A percentile compares a stretch with the other conserved stretches of the same genome.
Evolutionary conservation across 2,888 invertebrate genomes (phyloP).

Genomic region (Tenthredo livida): DNA sequence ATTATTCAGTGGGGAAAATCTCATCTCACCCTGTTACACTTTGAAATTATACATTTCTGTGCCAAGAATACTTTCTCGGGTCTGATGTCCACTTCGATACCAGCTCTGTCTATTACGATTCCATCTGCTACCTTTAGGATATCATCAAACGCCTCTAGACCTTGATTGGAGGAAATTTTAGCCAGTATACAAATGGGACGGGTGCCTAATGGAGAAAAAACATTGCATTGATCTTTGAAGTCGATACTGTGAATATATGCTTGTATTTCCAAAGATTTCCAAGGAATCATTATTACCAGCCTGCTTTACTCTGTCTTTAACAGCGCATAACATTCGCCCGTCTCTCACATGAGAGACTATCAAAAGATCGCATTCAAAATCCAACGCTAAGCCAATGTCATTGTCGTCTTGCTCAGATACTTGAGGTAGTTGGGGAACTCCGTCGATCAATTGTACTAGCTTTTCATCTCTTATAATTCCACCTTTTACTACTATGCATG

Average conservation of each 20-base stretch:
- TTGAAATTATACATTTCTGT: constrained; percentile 80
- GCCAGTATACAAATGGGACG: constrained; percentile 62
- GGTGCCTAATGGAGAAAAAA: constrained; percentile 52
- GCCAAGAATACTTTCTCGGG: constrained; percentile 80
- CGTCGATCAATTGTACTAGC: constrained; percentile 80
- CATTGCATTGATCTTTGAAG: neutral
- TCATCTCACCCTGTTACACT: constrained; percentile 68
- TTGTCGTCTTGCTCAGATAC: constrained; percentile 78
- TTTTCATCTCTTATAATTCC: constrained; percentile 80
- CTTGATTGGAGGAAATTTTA: constrained; percentile 65
- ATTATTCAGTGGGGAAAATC: no score
- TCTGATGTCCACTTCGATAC: constrained; percentile 79
- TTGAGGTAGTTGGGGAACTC: constrained; percentile 77
- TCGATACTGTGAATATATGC: neutral
- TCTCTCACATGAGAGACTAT: constrained; percentile 66
- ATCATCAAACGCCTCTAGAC: constrained; percentile 79
- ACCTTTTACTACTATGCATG: constrained; percentile 80
- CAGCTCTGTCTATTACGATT: constrained; percentile 84
- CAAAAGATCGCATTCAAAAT: constrained; percentile 70
- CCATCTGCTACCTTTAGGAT: constrained; percentile 83
- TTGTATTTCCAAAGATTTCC: constrained; percentile 24
- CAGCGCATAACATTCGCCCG: constrained; percentile 59
- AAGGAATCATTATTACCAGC: constrained; percentile 59
- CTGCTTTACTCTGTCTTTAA: constrained; percentile 62
- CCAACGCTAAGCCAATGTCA: constrained; percentile 75